Evolutionary conservation across 2,888 invertebrate species (phyloP).

Genomic region (Willowsia nigromaculata): DNA sequence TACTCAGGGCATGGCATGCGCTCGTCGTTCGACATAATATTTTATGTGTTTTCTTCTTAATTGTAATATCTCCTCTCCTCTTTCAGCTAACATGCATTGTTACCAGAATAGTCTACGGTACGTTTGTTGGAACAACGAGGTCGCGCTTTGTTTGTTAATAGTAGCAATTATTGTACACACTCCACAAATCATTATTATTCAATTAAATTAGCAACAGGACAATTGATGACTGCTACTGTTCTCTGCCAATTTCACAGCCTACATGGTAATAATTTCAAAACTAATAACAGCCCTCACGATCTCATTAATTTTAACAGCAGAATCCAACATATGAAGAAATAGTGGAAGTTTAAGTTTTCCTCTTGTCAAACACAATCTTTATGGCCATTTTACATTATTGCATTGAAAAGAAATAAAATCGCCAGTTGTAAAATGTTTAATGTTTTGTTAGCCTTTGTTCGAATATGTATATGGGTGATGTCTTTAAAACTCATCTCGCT

Average conservation of each 20-base stretch:
- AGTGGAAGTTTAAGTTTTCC: not conserved
- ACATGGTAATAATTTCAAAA: not conserved
- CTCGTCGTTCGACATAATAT: not conserved
- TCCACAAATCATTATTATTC: constrained; percentile 41
- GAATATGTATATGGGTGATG: not conserved
- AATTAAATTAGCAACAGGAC: constrained; percentile 31
- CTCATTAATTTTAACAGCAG: constrained; percentile 30
- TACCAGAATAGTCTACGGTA: not conserved
- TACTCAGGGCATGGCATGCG: too few relatives aligned
- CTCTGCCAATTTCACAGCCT: not conserved
- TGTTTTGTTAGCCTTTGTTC: too few relatives aligned
- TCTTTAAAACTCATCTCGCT: not conserved
- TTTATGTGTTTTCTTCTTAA: not conserved
- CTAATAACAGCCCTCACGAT: not conserved
- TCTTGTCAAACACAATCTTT: not conserved
- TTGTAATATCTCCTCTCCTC: too few relatives aligned
- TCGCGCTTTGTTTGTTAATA: constrained; percentile 31
- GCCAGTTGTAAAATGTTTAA: too few relatives aligned
- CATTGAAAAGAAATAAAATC: not conserved
- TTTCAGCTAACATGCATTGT: too few relatives aligned
- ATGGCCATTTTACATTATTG: not conserved
- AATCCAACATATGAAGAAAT: not conserved
- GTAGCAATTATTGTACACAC: constrained; percentile 2
- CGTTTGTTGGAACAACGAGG: not conserved
- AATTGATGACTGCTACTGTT: constrained; percentile 17